Evolutionary conservation across 1,140 invertebrate species (phyloP).

Genomic region (Pygmarrhopalites habei): DNA sequence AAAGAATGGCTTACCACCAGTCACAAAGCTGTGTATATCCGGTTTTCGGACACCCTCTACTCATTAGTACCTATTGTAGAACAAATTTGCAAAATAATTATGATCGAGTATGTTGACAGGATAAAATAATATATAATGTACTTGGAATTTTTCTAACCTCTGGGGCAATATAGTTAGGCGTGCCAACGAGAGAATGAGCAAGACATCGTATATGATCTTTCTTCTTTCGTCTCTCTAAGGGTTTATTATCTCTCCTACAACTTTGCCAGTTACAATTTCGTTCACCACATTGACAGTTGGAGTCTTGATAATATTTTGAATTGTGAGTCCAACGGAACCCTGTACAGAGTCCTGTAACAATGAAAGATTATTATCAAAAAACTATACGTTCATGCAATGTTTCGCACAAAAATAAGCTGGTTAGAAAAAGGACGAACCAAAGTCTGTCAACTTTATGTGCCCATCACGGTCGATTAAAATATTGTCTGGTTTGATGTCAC

Average conservation of each 20-base stretch:
- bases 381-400: constrained; percentile 48
- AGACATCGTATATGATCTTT: constrained; percentile 78
- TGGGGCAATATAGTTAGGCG: constrained; percentile 99
- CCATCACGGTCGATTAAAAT: constrained; percentile 96
- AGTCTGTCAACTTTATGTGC: constrained; percentile 98
- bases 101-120: no score
- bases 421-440: constrained; percentile 95
- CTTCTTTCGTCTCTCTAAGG: constrained; percentile 45
- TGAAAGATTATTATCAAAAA: no score
- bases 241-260: constrained; percentile 48
- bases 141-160: no score
- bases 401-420: constrained; percentile 70
- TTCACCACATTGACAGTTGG: constrained; percentile 48
- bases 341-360: constrained; percentile 85
- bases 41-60: no score
- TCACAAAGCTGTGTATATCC: constrained; percentile 97
- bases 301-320: constrained; percentile 92
- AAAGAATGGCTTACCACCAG: no score
- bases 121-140: no score
- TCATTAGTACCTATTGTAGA: no score
- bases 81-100: no score
- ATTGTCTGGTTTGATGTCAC: constrained; percentile 98
- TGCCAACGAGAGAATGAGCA: constrained; percentile 95
- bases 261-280: constrained; percentile 49
- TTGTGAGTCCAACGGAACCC: constrained; percentile 99